Base-by-base conservation (phyloP, 2,797 vertebrate species). In the Myotis vivesi region DNA sequence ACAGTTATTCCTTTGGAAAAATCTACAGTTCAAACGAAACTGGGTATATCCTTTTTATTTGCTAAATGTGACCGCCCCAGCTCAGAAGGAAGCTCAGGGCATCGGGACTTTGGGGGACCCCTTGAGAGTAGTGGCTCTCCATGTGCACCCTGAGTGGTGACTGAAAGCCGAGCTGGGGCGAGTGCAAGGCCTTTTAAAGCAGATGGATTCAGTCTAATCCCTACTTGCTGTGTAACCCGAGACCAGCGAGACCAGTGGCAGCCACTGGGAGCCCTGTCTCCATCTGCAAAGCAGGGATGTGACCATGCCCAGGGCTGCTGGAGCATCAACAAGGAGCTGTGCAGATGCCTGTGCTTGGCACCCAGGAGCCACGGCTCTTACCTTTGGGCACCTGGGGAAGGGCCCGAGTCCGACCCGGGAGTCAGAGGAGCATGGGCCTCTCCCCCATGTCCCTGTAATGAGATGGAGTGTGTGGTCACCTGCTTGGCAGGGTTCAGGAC, bases 131-230 rank as follows among this genome's bases (percentile, higher is more conserved):
- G 15, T 6, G 28, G 25, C 73, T 46, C 41, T 9, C 41, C 28
- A 12, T 2, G n/a, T 23, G 53, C n/a, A 46, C 12, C 46, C 46
- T 46, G 46, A 46, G 46, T 46, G 46, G 12, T 46, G 46, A 46
- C 46, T 46, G 46, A 46, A 46, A 46, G 11, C 46, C 46, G 46
- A 12, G 46, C 46, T 46, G 46, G 46, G 46, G 46, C 12, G n/a
- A 94, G 53, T 2, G 23, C 22, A 10, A 46, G 30, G 38, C 69
- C 79, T 81, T 73, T 44, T 5, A 72, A 92, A 33, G 53, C 66
- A 8, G 86, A 44, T 0, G 33, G 73, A 72, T 87, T 72, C 84
- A 68, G 22, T 73, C 72, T 87, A 69, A 87, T 77, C 72, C 81
- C 68, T 11, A 5, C 79, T 73, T 79, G 64, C 87, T 33, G 76